Evolutionary conservation across 2,797 vertebrate species (phyloP), one percentile per base, ranked within the genome.

Genomic region (Periophthalmus magnuspinnatus): DNA sequence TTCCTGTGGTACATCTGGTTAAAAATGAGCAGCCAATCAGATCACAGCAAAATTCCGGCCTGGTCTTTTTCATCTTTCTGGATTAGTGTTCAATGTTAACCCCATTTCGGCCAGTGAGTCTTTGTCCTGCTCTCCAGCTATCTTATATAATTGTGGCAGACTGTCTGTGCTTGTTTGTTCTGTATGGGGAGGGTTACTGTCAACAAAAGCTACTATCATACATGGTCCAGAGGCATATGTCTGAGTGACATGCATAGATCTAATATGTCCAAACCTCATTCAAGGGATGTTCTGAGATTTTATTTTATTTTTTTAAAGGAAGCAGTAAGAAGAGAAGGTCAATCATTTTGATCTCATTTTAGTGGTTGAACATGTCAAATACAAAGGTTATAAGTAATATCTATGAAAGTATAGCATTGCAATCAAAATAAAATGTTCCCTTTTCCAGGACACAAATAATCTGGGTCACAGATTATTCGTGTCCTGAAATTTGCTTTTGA

Each of bases 1-100:
- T 48, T 88, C 84, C 82, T 89, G 85, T 67, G 77, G 38, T 80
- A 80, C 81, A 72, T 86, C 82, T 86, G 72, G 72, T 81, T 63
- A 68, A 59, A 34, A 66, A 56, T 74, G 60, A 68, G 79, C 17
- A 64, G 56, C 80, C 84, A 82, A 82, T 78, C 38, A 74, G 55
- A 16, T 17, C n/a, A 48, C 73, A 17, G 24, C 69, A 78, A 57
- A 60, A 32, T 54, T 47, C 8, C 28, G 14, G 13, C 68, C 57
- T 68, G 21, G 24, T 79, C 68, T 74, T 36, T 66, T 55, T 65
- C 3, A 6, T 13, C 45, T 77, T 28, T 59, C 70, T 34, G 69
- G 68, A 71, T 75, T 66, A 56, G 34, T 71, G 52, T 72, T 72
- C 75, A 19, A 70, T 71, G 54, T 38, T 54, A 22, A 65, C 67